Percentiles rank a stretch among this genome's conserved stretches.
These are phyloP conservation scores for Leptothorax acervorum DNA, from an alignment of 2,888 invertebrate species.

Conservation along the genomic window DNA sequence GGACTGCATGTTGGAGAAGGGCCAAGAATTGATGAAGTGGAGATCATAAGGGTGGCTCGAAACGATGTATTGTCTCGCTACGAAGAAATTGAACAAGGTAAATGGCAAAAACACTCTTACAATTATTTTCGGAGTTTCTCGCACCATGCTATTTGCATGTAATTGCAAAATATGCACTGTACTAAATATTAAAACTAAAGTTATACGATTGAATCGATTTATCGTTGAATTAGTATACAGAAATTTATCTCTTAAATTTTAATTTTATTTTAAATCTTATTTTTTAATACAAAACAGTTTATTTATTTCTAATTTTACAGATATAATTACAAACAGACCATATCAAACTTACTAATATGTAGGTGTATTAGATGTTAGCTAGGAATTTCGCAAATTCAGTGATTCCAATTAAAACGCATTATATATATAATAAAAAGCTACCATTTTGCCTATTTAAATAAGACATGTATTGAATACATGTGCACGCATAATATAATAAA, in stretches of 20 bases:
- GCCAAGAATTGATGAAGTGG: constrained; percentile 76
- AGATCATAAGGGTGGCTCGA: constrained; percentile 71
- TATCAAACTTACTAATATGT: background rate
- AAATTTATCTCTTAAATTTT: background rate
- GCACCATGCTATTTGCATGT: background rate
- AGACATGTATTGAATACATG: too few relatives aligned
- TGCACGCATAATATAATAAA: background rate
- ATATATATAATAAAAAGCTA: background rate
- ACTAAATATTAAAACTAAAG: background rate
- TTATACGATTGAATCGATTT: background rate
- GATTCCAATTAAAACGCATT: background rate
- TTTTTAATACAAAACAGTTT: background rate
- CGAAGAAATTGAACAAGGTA: constrained; percentile 18
- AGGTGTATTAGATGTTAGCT: background rate
- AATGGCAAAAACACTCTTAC: constrained; percentile 36
- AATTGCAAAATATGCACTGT: background rate
- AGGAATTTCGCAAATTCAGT: background rate
- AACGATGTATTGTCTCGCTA: constrained; percentile 71
- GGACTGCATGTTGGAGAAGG: constrained; percentile 47
- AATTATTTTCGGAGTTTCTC: constrained; percentile 31
- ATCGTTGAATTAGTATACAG: background rate
- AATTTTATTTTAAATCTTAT: background rate
- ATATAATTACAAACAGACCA: background rate
- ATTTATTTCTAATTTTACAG: background rate
- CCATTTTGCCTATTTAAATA: background rate